Percentiles rank a stretch among this genome's conserved stretches.
These are phyloP conservation scores for Lucifuga dentata DNA, from an alignment of 2,113 vertebrate genomes.

Conservation along the genomic window DNA sequence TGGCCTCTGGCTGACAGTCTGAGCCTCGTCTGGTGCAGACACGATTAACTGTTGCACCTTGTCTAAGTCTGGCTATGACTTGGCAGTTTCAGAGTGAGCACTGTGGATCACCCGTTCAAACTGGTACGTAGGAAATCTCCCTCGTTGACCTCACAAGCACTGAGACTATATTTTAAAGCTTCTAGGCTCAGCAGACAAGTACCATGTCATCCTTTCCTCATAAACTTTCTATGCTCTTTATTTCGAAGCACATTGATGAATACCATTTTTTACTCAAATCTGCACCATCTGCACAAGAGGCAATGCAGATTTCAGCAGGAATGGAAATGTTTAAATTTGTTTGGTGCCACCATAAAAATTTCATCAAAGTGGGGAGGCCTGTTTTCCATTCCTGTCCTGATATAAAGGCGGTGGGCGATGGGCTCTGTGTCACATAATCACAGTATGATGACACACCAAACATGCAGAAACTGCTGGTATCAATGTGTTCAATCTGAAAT, in stretches of 20 bases:
- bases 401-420: not conserved
- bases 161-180: no score
- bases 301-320: not conserved
- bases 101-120: slow-evolving; percentile 18
- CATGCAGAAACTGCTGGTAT: slow-evolving; percentile 3
- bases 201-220: not conserved
- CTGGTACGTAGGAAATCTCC: slow-evolving; percentile 16
- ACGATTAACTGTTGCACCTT: not conserved
- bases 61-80: slow-evolving; percentile 50
- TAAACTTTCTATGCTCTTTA: slow-evolving; percentile 1
- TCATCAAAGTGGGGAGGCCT: not conserved
- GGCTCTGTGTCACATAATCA: not conserved
- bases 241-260: not conserved
- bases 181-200: slow-evolving; percentile 23
- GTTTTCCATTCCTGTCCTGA: not conserved
- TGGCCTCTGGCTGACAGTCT: slow-evolving; percentile 14
- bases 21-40: slow-evolving; percentile 6
- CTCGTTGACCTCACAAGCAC: slow-evolving; percentile 17
- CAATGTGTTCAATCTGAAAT: not conserved
- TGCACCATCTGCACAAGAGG: not conserved
- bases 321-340: not conserved
- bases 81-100: slow-evolving; percentile 52
- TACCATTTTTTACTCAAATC: not conserved
- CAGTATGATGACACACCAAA: not conserved
- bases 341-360: not conserved